Percentiles rank a stretch among this genome's conserved stretches.
phyloP scores from a whole-genome alignment of 1,140 invertebrate genomes.

The Drosophila bocqueti region DNA sequence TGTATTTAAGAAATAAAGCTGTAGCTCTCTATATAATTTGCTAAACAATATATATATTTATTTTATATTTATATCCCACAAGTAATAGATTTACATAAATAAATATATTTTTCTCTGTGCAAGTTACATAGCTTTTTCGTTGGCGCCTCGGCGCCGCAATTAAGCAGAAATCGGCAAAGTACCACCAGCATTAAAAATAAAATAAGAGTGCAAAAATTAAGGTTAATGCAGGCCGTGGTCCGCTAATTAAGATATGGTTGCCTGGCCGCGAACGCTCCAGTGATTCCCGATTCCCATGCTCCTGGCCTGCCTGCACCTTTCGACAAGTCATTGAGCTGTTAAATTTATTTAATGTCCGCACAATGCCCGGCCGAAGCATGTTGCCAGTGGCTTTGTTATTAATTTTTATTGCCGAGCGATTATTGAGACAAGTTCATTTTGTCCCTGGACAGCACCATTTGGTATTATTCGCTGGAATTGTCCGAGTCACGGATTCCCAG shows the following conservation, averaged over 20 bases:
- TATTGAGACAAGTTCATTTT: slow-evolving; percentile 67
- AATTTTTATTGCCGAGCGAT: slow-evolving; percentile 74
- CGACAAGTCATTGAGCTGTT: slow-evolving; percentile 82
- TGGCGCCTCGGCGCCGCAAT: slow-evolving; percentile 68
- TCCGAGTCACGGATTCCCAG: slow-evolving; percentile 62
- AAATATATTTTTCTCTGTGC: neutral
- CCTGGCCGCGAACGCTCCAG: slow-evolving; percentile 57
- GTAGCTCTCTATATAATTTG: too few relatives aligned
- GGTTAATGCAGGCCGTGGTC: slow-evolving; percentile 63
- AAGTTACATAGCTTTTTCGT: slow-evolving; percentile 31
- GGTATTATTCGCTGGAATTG: slow-evolving; percentile 36
- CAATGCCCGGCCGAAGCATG: slow-evolving; percentile 56
- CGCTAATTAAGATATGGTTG: slow-evolving; percentile 76
- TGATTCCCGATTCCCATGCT: slow-evolving; percentile 19
- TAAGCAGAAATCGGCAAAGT: slow-evolving; percentile 48
- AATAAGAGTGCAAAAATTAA: slow-evolving; percentile 53
- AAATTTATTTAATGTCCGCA: slow-evolving; percentile 77
- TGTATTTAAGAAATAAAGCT: too few relatives aligned
- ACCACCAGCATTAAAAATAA: slow-evolving; percentile 6
- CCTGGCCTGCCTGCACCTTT: slow-evolving; percentile 57
- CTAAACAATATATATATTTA: too few relatives aligned
- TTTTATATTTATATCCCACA: too few relatives aligned
- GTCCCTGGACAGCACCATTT: slow-evolving; percentile 19
- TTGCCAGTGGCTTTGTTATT: slow-evolving; percentile 78
- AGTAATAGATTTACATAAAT: neutral